Conservation (phyloP, 2,797 vertebrate species). For the Periophthalmus magnuspinnatus region DNA sequence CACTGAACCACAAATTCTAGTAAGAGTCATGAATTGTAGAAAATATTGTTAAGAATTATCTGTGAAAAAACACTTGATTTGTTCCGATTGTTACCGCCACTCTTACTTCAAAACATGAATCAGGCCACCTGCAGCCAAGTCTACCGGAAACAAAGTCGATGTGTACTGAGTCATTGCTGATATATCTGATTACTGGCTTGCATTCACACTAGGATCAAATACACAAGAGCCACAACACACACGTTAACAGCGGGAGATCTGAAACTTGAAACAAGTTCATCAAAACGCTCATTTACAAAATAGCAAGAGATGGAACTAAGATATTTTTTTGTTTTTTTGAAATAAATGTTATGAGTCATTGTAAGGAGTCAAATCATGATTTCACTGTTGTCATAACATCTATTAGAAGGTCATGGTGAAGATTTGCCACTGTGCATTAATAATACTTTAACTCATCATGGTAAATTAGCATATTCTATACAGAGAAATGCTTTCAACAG, state of each 20-base stretch:
- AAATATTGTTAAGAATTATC: not conserved
- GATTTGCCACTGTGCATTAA: not conserved
- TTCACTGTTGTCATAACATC: too few species aligned
- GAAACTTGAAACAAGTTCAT: not conserved
- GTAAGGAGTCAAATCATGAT: too few species aligned
- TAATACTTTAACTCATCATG: too few species aligned
- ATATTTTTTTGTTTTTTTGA: too few species aligned
- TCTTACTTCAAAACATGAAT: slow-evolving; percentile 31
- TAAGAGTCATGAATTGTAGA: not conserved
- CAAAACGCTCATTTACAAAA: not conserved
- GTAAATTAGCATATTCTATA: too few species aligned
- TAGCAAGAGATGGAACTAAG: not conserved
- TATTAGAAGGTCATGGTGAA: not conserved
- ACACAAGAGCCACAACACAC: not conserved
- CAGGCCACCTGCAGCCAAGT: slow-evolving; percentile 20
- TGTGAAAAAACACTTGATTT: not conserved
- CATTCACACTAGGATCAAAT: not conserved
- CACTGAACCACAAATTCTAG: not conserved
- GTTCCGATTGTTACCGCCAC: not conserved
- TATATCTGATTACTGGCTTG: not conserved
- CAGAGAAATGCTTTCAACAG: not conserved
- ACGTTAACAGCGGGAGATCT: not conserved
- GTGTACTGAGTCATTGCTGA: slow-evolving; percentile 35
- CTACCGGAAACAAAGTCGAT: slow-evolving; percentile 35
- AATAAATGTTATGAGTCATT: not conserved